These are phyloP conservation scores for Galeruca laticollis DNA, from an alignment of 2,888 invertebrate species.

Conservation along the genomic window DNA sequence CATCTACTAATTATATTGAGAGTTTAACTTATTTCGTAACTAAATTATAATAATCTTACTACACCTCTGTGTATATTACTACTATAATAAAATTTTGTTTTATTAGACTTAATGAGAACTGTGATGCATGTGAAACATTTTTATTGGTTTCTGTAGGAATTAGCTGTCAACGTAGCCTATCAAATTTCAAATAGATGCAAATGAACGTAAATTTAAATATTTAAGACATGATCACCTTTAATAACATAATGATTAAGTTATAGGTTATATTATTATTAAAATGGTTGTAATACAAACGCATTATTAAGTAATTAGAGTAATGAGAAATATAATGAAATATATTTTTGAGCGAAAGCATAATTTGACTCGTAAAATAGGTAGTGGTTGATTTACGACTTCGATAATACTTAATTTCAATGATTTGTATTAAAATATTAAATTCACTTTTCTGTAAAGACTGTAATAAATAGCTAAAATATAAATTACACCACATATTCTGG, in stretches of 20 bases:
- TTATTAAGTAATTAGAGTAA: neutral
- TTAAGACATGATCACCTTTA: slow-evolving; percentile 21
- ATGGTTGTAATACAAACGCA: slow-evolving; percentile 14
- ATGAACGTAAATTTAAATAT: slow-evolving; percentile 29
- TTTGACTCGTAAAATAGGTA: neutral
- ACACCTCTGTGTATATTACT: slow-evolving; percentile 16
- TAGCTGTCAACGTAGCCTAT: slow-evolving; percentile 29
- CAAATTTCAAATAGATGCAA: slow-evolving; percentile 26
- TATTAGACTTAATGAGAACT: slow-evolving; percentile 30
- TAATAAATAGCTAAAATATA: too few relatives aligned
- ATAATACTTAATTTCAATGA: too few relatives aligned
- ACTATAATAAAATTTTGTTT: slow-evolving; percentile 18
- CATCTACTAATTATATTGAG: too few relatives aligned
- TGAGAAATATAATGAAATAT: neutral
- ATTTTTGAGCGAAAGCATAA: neutral
- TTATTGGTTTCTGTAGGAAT: slow-evolving; percentile 26
- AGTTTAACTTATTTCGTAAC: too few relatives aligned
- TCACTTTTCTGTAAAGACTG: too few relatives aligned
- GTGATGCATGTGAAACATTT: slow-evolving; percentile 27
- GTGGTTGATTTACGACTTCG: neutral
- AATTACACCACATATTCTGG: too few relatives aligned
- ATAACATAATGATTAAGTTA: slow-evolving; percentile 23
- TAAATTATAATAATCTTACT: neutral
- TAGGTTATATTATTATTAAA: slow-evolving; percentile 17
- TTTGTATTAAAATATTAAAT: too few relatives aligned